Evolutionary conservation across 2,113 vertebrate species (phyloP), one percentile per base, ranked within the genome.

Genomic region (Dermatemys mawii): DNA sequence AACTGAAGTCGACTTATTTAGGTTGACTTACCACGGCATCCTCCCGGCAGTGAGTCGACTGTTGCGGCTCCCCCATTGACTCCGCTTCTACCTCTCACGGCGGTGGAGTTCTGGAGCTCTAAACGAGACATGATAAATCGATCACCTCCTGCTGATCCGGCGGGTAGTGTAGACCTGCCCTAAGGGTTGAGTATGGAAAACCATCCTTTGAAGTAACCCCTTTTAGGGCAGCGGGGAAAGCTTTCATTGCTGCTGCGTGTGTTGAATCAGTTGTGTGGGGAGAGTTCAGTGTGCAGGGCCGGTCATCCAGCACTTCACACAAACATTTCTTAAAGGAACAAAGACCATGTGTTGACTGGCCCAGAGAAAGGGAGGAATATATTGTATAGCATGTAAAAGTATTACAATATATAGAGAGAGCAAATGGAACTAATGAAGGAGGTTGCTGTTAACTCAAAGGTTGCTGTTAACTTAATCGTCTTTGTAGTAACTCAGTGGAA

Each of bases 201-300:
- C 83, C 21, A 54, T 83, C 19, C n/a, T 91, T 78, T 78, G 84
- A 63, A n/a, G 3, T n/a, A n/a, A 35, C 35, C 7, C 5, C 57
- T 35, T 35, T 35, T 10, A 63, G 12, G 13, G 5, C 32, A 63
- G 60, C 8, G 35, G 60, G 60, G 60, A 55, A 46, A 53, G 55
- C 92, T 91, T 86, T 17, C 14, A 12, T 80, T 76, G 48, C 38
- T 84, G 21, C 3, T 79, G 2, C 85, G 93, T 67, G 4, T 85
- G 50, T 1, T 4, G 60, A n/a, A 63, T n/a, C 35, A 17, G 3
- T 5, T 87, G 16, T 22, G 29, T 70, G 35, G 14, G 57, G 27
- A 0, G 0, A 83, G 38, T 86, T 11, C 19, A 29, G 16, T 78
- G 17, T 67, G 83, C 12, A 60, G 22, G n/a, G 2, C 1, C 50